Evolutionary conservation across 2,113 vertebrate genomes (phyloP).

Genomic region (Platysternon megacephalum): DNA sequence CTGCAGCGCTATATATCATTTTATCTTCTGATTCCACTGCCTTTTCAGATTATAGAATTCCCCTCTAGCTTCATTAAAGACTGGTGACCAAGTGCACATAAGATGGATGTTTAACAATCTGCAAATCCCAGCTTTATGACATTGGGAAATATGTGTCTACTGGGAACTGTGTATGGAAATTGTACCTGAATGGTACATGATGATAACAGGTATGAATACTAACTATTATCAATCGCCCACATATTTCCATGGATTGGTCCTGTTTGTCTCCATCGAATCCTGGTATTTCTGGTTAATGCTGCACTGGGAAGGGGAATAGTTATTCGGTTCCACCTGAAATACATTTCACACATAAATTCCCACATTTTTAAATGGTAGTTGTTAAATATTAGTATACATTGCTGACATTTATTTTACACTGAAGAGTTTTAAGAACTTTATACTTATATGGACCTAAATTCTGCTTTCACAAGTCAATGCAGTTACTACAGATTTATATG

Average conservation of each 20-base stretch:
- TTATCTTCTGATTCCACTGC: conserved; percentile 52
- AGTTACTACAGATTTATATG: neutral
- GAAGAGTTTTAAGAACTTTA: neutral
- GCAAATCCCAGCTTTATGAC: conserved; percentile 41
- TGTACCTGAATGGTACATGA: conserved; percentile 30
- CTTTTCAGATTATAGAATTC: conserved; percentile 43
- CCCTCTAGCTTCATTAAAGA: conserved; percentile 18
- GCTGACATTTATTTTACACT: neutral
- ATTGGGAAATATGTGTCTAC: conserved; percentile 41
- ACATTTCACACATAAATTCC: conserved; percentile 52
- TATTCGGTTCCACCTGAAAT: conserved; percentile 94
- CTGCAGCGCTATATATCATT: conserved; percentile 43
- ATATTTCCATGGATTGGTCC: conserved; percentile 90
- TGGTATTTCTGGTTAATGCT: conserved; percentile 89
- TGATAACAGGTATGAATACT: conserved; percentile 68
- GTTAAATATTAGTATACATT: neutral
- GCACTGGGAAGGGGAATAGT: conserved; percentile 94
- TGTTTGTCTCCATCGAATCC: conserved; percentile 95
- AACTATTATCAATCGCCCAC: conserved; percentile 98
- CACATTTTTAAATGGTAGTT: neutral
- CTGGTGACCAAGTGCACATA: neutral
- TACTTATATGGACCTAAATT: neutral
- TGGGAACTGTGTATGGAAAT: conserved; percentile 40
- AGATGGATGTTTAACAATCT: conserved; percentile 54
- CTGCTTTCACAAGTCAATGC: neutral